These are phyloP conservation scores for Alexandromys fortis DNA, from an alignment of 2,113 vertebrate genomes.

Conservation along the genomic window DNA sequence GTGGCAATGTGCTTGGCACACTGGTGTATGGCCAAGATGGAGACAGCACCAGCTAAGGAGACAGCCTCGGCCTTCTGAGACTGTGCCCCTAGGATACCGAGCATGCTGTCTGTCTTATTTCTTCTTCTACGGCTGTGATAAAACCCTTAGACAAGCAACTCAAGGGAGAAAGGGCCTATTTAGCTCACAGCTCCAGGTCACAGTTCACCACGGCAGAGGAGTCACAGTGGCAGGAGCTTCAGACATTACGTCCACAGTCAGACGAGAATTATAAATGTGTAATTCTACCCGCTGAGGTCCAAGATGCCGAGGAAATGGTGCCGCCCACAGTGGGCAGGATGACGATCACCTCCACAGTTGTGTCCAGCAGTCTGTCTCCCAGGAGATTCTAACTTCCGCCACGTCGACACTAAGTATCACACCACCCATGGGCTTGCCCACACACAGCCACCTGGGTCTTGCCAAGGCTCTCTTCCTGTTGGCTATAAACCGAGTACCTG, in stretches of 20 bases:
- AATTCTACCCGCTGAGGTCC: background rate
- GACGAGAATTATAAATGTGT: background rate
- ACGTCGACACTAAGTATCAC: too few species aligned
- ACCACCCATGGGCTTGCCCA: rapidly evolving
- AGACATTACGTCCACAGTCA: background rate
- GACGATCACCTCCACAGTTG: too few species aligned
- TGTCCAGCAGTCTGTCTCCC: background rate
- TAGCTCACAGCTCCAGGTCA: background rate
- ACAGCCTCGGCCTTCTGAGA: background rate
- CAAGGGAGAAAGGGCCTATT: background rate
- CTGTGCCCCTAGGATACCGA: background rate
- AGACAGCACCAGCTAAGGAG: background rate
- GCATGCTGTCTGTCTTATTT: background rate
- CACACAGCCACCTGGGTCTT: background rate
- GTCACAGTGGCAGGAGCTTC: background rate
- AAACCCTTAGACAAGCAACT: background rate
- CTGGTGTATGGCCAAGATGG: background rate
- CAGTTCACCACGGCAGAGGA: background rate
- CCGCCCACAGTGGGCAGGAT: background rate
- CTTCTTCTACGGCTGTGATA: background rate
- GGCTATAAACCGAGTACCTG: background rate
- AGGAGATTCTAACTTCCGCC: background rate
- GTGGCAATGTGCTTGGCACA: background rate
- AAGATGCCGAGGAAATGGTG: background rate
- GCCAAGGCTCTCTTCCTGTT: background rate